These are phyloP conservation scores for Eutrigla gurnardus DNA, from an alignment of 2,797 vertebrate genomes.

Conservation along the genomic window DNA sequence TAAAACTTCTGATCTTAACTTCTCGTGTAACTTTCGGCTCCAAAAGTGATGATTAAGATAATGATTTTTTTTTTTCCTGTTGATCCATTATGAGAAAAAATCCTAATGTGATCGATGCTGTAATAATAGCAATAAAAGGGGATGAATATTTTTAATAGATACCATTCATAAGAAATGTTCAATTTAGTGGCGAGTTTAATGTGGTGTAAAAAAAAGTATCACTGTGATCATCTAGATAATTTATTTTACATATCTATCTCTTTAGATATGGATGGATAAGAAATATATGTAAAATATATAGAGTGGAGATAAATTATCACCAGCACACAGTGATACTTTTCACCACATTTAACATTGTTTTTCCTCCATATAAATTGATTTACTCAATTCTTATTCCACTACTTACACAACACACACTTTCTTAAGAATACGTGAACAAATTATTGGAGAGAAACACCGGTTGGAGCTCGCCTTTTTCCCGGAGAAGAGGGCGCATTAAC, in stretches of 20 bases:
- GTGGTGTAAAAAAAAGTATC: too few species aligned
- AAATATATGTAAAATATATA: background rate
- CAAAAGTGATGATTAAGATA: background rate
- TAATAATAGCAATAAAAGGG: background rate
- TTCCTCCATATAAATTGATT: background rate
- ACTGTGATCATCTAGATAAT: too few species aligned
- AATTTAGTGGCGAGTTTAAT: too few species aligned
- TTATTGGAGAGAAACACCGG: conserved; percentile 17
- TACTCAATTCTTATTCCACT: background rate
- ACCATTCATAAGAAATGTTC: background rate
- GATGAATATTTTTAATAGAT: background rate
- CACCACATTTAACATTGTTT: background rate
- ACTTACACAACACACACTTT: background rate
- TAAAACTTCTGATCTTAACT: too few species aligned
- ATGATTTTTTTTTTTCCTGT: background rate
- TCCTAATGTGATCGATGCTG: background rate
- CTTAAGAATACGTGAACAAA: conserved; percentile 1
- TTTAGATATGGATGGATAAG: background rate
- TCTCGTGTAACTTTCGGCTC: background rate
- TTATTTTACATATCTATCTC: too few species aligned
- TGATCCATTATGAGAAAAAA: background rate
- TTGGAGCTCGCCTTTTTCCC: background rate
- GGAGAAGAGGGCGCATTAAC: conserved; percentile 10
- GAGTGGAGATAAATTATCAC: background rate
- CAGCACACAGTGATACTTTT: background rate